Conservation (phyloP, 2,797 vertebrate species). For the Cirrhinus molitorella region DNA sequence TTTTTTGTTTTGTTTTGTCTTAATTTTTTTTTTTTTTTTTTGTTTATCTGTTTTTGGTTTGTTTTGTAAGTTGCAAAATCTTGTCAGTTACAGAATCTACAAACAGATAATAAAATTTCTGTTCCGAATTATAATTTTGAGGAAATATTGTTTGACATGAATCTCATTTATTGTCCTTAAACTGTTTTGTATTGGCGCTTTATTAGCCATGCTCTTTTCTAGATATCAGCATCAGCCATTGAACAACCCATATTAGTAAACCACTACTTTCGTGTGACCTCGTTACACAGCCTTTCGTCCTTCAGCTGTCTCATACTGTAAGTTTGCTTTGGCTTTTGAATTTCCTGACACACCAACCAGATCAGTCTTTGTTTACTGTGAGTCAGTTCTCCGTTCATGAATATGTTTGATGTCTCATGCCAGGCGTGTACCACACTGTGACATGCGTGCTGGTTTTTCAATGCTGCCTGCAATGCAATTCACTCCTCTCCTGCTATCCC, state of each 20-base stretch:
- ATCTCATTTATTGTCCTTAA: background rate
- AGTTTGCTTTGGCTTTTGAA: slow-evolving; percentile 4
- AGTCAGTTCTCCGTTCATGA: slow-evolving; percentile 10
- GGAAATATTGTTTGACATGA: background rate
- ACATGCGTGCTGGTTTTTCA: slow-evolving; percentile 52
- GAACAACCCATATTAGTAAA: background rate
- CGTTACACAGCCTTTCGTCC: slow-evolving; percentile 24
- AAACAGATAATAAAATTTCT: background rate
- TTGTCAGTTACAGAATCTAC: too few relatives aligned
- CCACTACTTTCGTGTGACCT: slow-evolving; percentile 16
- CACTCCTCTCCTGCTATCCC: slow-evolving; percentile 5
- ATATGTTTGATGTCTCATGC: slow-evolving; percentile 39
- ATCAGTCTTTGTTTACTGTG: slow-evolving; percentile 16
- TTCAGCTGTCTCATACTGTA: background rate
- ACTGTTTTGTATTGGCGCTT: background rate
- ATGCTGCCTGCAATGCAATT: slow-evolving; percentile 21
- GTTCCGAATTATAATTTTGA: background rate
- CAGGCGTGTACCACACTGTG: slow-evolving; percentile 62
- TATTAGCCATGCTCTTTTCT: slow-evolving; percentile 37
- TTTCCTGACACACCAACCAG: background rate
- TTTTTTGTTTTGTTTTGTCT: too few relatives aligned
- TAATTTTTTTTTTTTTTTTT: too few relatives aligned
- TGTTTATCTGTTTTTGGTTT: background rate
- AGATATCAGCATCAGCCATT: slow-evolving; percentile 40
- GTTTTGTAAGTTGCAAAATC: background rate